A percentile compares a stretch with the other conserved stretches of the same genome.
These are phyloP conservation scores for Oegoconia quadripuncta DNA, from an alignment of 2,888 invertebrate genomes.

Conservation along the genomic window DNA sequence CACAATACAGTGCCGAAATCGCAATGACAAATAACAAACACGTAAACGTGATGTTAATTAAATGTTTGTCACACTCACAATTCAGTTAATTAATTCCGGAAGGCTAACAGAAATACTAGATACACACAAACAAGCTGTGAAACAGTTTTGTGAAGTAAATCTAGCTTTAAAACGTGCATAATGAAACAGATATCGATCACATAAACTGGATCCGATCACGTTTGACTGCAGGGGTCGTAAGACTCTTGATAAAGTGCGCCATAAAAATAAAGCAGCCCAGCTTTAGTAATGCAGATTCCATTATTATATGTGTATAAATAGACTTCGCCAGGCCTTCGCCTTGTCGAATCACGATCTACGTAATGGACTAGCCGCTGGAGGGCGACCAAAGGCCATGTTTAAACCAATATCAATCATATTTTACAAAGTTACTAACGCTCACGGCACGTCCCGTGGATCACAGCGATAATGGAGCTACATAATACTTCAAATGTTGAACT, in stretches of 20 bases:
- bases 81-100: constrained; percentile 8
- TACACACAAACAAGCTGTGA: constrained; percentile 1
- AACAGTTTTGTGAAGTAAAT: neutral
- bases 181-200: neutral
- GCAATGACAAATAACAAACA: neutral
- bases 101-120: constrained; percentile 1
- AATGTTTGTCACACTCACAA: constrained; percentile 4
- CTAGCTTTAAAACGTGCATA: neutral
- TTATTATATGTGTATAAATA: constrained; percentile 15
- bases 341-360: constrained; percentile 39
- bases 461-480: constrained; percentile 5
- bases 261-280: constrained; percentile 7
- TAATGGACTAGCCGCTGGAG: constrained; percentile 34
- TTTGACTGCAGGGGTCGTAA: neutral
- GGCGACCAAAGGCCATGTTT: constrained; percentile 27
- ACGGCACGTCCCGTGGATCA: constrained; percentile 17
- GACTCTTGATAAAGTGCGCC: constrained; percentile 2
- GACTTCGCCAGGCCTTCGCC: constrained; percentile 28
- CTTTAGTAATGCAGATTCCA: constrained; percentile 10
- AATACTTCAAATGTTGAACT: constrained; percentile 5
- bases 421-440: constrained; percentile 28
- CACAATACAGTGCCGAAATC: constrained; percentile 1
- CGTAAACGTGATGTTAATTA: constrained; percentile 10
- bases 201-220: neutral
- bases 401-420: constrained; percentile 36